Base-by-base conservation (phyloP, 2,888 invertebrate species). In the Chrysotoxum bicinctum region DNA sequence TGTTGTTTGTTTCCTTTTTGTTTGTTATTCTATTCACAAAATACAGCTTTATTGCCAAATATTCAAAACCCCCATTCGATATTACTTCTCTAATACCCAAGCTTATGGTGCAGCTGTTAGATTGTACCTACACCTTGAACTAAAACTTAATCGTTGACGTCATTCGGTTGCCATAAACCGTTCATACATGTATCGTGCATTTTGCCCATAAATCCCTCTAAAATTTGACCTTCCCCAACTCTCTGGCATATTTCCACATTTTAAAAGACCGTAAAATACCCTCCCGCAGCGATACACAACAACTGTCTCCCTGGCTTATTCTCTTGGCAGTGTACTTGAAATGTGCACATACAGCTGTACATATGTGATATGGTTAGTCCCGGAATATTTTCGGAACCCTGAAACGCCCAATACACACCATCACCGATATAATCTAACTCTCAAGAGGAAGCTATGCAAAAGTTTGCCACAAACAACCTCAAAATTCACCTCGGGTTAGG, bases 321-420 rank as follows among this genome's bases (percentile, higher is more conserved):
- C 35, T 26, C 8, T 43, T 75, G 74, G 74, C 74, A 74, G 21
- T 80, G 75, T 75, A 75, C 80, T 81, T 81, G 70, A 81, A 75
- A 64, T 70, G 16, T 26, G 30, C 19, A 23, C 9, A 26, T 26
- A 2, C 26, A 26, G 4, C 26, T 26, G 4, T 4, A 26, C 7
- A 26, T 26, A 23, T 48, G 21, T 21, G 21, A 14, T 48, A 48
- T 23, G 19, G 56, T 70, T 23, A 75, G 14, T 14, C 30, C 54
- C 48, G 54, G 62, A 62, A 80, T 37, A 68, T 69, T 48, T 69
- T 56, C 19, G 26, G 14, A 69, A 80, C 68, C 74, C 60, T 54
- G 68, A 74, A 52, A 37, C 54, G 43, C 45, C 60, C 43, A 52
- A 48, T 19, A 32, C 26, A 19, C 45, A 23, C 16, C 45, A 37